Percentiles rank a stretch among this genome's conserved stretches.
phyloP scores from a whole-genome alignment of 2,797 vertebrate genomes.

The Spizella passerina region DNA sequence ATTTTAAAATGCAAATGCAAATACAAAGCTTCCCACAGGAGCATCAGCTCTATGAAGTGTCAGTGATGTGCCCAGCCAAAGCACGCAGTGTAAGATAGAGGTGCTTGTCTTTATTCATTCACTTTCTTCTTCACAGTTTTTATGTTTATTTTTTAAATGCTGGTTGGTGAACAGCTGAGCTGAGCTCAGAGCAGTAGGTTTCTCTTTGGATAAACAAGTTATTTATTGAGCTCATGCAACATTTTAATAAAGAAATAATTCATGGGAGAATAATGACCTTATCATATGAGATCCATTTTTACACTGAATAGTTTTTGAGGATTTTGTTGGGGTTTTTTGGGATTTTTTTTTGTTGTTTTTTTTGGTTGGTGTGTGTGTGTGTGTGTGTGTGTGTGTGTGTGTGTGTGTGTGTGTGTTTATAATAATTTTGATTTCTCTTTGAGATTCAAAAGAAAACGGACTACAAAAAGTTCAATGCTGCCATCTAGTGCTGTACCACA shows the following conservation, averaged over 20 bases:
- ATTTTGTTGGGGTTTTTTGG: neutral
- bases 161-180: neutral
- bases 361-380: neutral
- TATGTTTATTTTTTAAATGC: neutral
- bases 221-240: neutral
- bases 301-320: neutral
- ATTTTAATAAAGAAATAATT: neutral
- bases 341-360: too few species aligned
- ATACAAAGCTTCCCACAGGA: neutral
- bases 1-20: neutral
- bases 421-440: neutral
- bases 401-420: neutral
- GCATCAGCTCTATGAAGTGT: neutral
- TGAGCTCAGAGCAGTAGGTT: neutral
- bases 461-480: slow-evolving; percentile 62
- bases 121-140: neutral
- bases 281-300: neutral
- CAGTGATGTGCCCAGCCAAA: slow-evolving; percentile 38
- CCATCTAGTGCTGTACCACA: slow-evolving; percentile 69
- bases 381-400: neutral
- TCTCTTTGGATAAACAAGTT: neutral
- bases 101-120: neutral
- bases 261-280: neutral
- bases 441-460: neutral
- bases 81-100: slow-evolving; percentile 13